phyloP scores from a whole-genome alignment of 2,888 invertebrate genomes.

The Cantharis rustica region DNA sequence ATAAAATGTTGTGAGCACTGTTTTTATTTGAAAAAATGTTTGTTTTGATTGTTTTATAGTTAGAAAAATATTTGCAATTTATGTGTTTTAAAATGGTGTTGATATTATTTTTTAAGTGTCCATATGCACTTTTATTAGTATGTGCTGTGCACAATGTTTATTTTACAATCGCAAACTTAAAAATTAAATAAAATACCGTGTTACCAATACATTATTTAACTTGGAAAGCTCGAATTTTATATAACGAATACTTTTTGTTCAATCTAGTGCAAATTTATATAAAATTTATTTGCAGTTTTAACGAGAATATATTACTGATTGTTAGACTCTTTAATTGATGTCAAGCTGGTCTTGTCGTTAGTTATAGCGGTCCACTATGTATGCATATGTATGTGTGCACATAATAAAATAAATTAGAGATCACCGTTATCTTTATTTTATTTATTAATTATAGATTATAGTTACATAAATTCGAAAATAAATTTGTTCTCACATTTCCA shows the following conservation, averaged over 20 bases:
- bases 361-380: constrained; percentile 48
- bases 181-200: background rate
- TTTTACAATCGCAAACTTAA: constrained; percentile 4
- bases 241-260: background rate
- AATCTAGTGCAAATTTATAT: background rate
- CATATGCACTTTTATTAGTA: constrained; percentile 27
- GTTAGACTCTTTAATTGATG: constrained; percentile 53
- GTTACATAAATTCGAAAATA: background rate
- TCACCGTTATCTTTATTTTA: background rate
- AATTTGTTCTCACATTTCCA: background rate
- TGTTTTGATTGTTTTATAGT: background rate
- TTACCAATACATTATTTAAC: background rate
- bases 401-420: constrained; percentile 31
- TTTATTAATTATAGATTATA: background rate
- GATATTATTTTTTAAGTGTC: constrained; percentile 18
- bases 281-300: constrained; percentile 26
- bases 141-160: constrained; percentile 36
- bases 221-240: background rate
- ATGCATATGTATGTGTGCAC: constrained; percentile 49
- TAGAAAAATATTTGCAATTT: background rate
- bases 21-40: background rate
- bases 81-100: constrained; percentile 4
- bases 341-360: constrained; percentile 56
- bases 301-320: constrained; percentile 42
- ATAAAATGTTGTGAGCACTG: background rate